Evolutionary conservation across 2,888 invertebrate genomes (phyloP).

Genomic region (Pyralis farinalis): DNA sequence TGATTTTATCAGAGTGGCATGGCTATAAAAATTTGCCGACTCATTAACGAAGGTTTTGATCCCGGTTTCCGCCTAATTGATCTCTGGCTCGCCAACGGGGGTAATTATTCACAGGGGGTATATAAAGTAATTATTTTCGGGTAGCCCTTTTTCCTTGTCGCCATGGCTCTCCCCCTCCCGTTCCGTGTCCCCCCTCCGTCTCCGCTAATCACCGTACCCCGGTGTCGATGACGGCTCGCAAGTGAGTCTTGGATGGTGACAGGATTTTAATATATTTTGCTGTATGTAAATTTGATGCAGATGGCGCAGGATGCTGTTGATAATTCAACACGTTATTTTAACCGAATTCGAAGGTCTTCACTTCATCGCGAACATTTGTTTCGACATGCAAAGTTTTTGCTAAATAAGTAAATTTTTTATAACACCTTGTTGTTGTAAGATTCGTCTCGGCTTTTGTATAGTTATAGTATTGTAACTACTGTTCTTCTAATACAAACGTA

Average conservation of each 20-base stretch:
- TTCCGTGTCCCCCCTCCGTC: slow-evolving; percentile 21
- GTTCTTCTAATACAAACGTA: too few relatives aligned
- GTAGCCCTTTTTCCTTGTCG: slow-evolving; percentile 79
- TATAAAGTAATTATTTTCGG: slow-evolving; percentile 76
- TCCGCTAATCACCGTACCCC: slow-evolving; percentile 67
- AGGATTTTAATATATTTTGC: slow-evolving; percentile 79
- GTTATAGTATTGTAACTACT: too few relatives aligned
- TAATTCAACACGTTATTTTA: slow-evolving; percentile 29
- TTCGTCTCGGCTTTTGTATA: too few relatives aligned
- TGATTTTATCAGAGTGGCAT: slow-evolving; percentile 4
- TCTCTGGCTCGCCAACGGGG: slow-evolving; percentile 62
- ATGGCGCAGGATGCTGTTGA: slow-evolving; percentile 38
- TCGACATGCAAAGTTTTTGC: not conserved
- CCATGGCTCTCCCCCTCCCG: slow-evolving; percentile 37
- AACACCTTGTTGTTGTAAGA: too few relatives aligned
- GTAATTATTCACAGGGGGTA: slow-evolving; percentile 79
- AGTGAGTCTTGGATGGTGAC: slow-evolving; percentile 72
- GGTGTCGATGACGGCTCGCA: slow-evolving; percentile 74
- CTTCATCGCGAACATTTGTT: too few relatives aligned
- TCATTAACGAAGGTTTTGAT: slow-evolving; percentile 66
- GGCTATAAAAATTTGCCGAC: slow-evolving; percentile 60
- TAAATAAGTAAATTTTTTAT: too few relatives aligned
- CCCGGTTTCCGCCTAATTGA: slow-evolving; percentile 72
- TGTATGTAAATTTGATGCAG: slow-evolving; percentile 70
- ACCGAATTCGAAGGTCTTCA: not conserved